Evolutionary conservation across 2,797 vertebrate genomes (phyloP).

Genomic region (Hirundo rustica): DNA sequence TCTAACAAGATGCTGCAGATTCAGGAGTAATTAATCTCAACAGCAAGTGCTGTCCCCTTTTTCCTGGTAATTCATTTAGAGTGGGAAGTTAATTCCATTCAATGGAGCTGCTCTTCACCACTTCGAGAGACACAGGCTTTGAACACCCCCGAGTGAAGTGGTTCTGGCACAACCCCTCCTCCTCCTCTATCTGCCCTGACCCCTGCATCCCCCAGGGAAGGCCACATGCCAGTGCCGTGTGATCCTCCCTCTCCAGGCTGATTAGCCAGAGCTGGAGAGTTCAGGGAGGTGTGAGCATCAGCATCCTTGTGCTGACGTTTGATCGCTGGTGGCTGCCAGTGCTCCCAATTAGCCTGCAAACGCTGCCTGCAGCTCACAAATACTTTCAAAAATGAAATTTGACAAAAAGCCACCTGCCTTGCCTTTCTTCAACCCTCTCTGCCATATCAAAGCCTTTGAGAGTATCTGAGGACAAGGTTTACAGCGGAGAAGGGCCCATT

Average conservation of each 20-base stretch:
- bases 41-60: not conserved
- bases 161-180: not conserved
- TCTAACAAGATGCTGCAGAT: not conserved
- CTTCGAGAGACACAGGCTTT: not conserved
- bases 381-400: not conserved
- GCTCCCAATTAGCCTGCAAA: conserved; percentile 47
- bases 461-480: not conserved
- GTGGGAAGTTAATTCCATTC: not conserved
- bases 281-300: not conserved
- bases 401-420: not conserved
- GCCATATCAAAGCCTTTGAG: not conserved
- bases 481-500: not conserved
- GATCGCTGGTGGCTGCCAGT: accelerated
- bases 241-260: not conserved
- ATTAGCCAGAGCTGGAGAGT: not conserved
- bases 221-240: not conserved
- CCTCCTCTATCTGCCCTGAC: conserved; percentile 34
- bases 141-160: not conserved
- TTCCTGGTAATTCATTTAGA: not conserved
- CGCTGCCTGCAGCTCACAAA: not conserved
- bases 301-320: not conserved
- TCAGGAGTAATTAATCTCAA: not conserved
- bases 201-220: not conserved
- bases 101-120: not conserved
- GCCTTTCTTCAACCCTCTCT: conserved; percentile 25